Evolutionary conservation across 2,113 vertebrate genomes (phyloP), one percentile per base, ranked within the genome.

Genomic region (Tricholaema leucomelas): DNA sequence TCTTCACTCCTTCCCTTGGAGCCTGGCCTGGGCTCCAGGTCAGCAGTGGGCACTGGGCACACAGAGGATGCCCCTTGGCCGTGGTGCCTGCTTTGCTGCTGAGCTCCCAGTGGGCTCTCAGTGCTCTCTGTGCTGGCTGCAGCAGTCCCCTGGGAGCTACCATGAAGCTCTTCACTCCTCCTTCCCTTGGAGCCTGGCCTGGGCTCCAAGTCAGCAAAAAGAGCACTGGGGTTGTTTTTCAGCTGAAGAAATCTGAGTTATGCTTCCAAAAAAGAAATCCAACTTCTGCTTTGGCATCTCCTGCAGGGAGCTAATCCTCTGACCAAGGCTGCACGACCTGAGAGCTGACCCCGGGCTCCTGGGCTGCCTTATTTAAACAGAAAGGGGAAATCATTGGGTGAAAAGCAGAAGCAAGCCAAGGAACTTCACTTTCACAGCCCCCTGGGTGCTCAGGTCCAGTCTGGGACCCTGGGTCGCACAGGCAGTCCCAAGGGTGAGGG

Each of bases 21-120:
- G 52, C 46, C n/a, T 2, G 0, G 10, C 28, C 9, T 2, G 60
- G n/a, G 35, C 50, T 86, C 52, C n/a, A n/a, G n/a, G n/a, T n/a
- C 48, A 13, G 48, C 67, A 23, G 40, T 3, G 1, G 28, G 12
- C 3, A 2, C 3, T 0, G 2, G 28, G 3, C 1, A 1, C 52
- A 4, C 2, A 1, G 15, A 15, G 30, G 21, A 18, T 10, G 30
- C 16, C 58, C 36, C 2, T 3, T 61, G 44, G n/a, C 30, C 11
- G 0, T 2, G n/a, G 60, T 6, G 44, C 17, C 3, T 55, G 15
- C 31, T 75, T 55, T 27, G 48, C 54, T 65, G 64, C 50, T 24
- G 27, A 38, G 42, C 27, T 54, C 46, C 60, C 2, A 0, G 5
- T 0, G 3, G 16, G 44, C 33, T 85, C 79, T 58, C 13, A 2